Evolutionary conservation across 2,888 invertebrate genomes (phyloP).

Genomic region (Parnassius smintheus): DNA sequence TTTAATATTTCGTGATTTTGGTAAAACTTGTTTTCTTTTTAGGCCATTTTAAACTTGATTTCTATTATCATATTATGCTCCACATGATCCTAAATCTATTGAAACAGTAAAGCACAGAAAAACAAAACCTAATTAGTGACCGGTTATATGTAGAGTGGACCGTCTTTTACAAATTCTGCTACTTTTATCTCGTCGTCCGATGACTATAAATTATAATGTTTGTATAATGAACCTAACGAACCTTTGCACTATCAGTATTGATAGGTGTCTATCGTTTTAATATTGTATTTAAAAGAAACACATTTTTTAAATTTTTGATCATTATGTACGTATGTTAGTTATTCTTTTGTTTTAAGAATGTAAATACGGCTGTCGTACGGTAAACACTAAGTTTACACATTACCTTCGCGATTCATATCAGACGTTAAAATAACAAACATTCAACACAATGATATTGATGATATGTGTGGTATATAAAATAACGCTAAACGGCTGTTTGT

Average conservation of each 20-base stretch:
- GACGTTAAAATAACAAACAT: neutral
- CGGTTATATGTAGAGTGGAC: constrained; percentile 28
- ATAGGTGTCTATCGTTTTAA: too few species aligned
- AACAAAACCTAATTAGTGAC: constrained; percentile 23
- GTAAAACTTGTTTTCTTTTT: neutral
- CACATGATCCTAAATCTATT: constrained; percentile 15
- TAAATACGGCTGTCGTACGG: neutral
- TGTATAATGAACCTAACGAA: constrained; percentile 1
- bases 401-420: neutral
- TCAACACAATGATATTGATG: constrained; percentile 7
- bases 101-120: constrained; percentile 26
- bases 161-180: constrained; percentile 24
- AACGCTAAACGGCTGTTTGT: constrained; percentile 17
- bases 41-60: neutral
- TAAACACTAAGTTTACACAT: neutral
- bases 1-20: too few species aligned
- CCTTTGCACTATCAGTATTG: constrained; percentile 1
- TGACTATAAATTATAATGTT: constrained; percentile 14
- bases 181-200: constrained; percentile 6
- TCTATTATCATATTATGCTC: constrained; percentile 19
- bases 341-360: too few species aligned
- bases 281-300: too few species aligned
- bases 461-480: constrained; percentile 8
- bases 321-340: too few species aligned
- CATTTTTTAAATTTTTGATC: too few species aligned